These are phyloP conservation scores for Pseudonaja textilis DNA, from an alignment of 2,113 vertebrate species.

Conservation along the genomic window DNA sequence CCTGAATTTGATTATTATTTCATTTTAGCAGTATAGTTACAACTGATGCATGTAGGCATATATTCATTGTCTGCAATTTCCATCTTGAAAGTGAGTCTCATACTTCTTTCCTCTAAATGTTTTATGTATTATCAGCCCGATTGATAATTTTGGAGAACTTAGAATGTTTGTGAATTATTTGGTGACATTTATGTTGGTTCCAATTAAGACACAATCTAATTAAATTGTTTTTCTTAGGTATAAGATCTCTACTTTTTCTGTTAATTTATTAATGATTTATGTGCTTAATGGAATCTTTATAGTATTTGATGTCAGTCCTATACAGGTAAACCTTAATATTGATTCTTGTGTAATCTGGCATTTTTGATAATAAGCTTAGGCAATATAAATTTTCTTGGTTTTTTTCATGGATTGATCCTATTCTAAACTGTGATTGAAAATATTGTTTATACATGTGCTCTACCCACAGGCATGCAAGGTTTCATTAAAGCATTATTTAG, in stretches of 20 bases:
- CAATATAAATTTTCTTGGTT: neutral
- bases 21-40: neutral
- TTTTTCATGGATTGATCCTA: neutral
- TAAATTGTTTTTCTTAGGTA: neutral
- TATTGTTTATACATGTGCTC: neutral
- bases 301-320: neutral
- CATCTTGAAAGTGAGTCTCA: neutral
- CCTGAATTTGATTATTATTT: neutral
- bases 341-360: neutral
- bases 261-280: neutral
- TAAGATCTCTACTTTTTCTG: neutral
- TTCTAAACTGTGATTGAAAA: neutral
- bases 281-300: neutral
- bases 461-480: neutral
- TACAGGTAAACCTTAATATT: neutral
- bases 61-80: neutral
- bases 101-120: neutral
- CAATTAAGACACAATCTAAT: neutral
- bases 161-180: neutral
- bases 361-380: neutral
- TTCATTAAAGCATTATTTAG: constrained; percentile 19
- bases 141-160: neutral
- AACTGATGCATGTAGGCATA: neutral
- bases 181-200: neutral
- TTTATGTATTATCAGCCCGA: neutral